Evolutionary conservation across 64 coral and sea anemone species (phyloP), one percentile per base, ranked within the genome.

Genomic region (Dendronephthya gigantea): DNA sequence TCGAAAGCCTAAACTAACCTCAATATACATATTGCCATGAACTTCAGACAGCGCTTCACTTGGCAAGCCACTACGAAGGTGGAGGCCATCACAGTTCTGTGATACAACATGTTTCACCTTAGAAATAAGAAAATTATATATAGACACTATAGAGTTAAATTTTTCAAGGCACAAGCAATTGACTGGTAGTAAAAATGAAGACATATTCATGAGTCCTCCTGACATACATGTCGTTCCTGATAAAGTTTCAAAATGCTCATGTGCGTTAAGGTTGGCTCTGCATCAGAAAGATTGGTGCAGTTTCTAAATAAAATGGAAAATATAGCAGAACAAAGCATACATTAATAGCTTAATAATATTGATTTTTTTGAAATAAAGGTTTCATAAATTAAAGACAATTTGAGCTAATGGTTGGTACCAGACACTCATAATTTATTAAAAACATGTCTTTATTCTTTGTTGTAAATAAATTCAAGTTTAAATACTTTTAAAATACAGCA

Each of bases 51-150:
- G 34, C 35, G 87, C 88, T 56, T 90, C 52, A 40, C 65, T 92
- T 66, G 94, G 94, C 39, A 96, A 82, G n/a, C 94, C 94, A 96
- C 94, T 96, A 37, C 94, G 65, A 14, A 96, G 40, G 84, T 96
- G 94, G n/a, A 96, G 88, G 10, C 94, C 94, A 89, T 96, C 94
- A 84, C 94, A 96, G 82, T 96, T 96, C 69, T 96, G 94, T 59
- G 94, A 96, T 31, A 93, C 94, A 23, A 96, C 89, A 86, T 96
- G 94, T 32, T 89, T 90, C 8, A 96, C 90, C 93, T 96, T 34
- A 37, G 11, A 36, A 16, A 22, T 52, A 52, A 52, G 50, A 52
- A 52, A 2, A n/a, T n/a, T n/a, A n/a, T n/a, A n/a, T n/a, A n/a
- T n/a, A n/a, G n/a, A n/a, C n/a, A n/a, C n/a, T n/a, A n/a, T n/a